phyloP scores from a whole-genome alignment of 2,888 invertebrate species.

The Trypoxylon attenuatum region DNA sequence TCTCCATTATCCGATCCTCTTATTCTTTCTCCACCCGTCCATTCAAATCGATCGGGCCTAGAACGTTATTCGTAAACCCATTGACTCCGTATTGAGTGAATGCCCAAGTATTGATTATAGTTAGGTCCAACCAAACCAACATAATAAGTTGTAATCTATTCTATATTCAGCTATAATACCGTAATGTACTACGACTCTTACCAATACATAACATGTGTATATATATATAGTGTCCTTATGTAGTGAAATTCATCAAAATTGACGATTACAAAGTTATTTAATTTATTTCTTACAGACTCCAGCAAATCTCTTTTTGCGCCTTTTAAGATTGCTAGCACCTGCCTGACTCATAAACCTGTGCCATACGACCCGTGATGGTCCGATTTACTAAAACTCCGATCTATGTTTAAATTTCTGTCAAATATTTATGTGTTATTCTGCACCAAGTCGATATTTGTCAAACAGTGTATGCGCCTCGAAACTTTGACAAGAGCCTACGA shows the following conservation, averaged over 20 bases:
- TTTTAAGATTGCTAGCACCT: conserved; percentile 45
- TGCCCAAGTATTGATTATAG: conserved; percentile 56
- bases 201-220: conserved; percentile 68
- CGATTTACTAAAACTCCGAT: neutral
- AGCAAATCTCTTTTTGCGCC: conserved; percentile 25
- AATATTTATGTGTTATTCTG: neutral
- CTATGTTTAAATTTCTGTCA: neutral
- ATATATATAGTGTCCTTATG: conserved; percentile 64
- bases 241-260: conserved; percentile 64
- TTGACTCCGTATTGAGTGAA: conserved; percentile 46
- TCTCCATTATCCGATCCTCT: conserved; percentile 12
- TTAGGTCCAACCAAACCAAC: conserved; percentile 62
- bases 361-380: conserved; percentile 8
- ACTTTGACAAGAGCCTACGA: neutral
- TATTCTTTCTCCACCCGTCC: conserved; percentile 53
- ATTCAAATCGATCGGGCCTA: conserved; percentile 61
- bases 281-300: conserved; percentile 55
- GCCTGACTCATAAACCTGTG: conserved; percentile 55
- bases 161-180: conserved; percentile 67
- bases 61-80: conserved; percentile 54
- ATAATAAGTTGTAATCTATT: conserved; percentile 68
- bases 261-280: conserved; percentile 58
- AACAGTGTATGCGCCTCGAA: neutral
- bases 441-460: neutral
- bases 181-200: conserved; percentile 70